phyloP scores from a whole-genome alignment of 2,113 vertebrate genomes.

The Ceuthmochares aereus region DNA sequence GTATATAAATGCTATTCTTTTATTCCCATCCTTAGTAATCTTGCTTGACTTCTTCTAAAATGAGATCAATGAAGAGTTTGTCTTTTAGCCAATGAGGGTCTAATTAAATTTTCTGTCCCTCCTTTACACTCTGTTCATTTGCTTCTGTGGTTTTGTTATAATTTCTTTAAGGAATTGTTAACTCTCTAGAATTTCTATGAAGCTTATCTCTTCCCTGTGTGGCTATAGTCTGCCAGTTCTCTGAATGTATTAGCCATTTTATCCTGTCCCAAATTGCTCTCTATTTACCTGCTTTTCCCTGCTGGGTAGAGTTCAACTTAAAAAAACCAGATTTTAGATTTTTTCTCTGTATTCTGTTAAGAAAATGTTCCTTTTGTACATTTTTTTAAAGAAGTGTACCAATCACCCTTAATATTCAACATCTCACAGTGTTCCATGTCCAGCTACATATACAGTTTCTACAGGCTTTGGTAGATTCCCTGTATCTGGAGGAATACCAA shows the following conservation, averaged over 20 bases:
- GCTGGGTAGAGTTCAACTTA: background rate
- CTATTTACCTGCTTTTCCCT: background rate
- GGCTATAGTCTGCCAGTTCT: background rate
- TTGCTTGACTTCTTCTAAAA: background rate
- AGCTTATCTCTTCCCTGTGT: background rate
- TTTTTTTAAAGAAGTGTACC: background rate
- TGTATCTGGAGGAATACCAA: background rate
- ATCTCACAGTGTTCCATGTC: background rate
- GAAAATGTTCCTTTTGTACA: background rate
- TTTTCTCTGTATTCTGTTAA: background rate
- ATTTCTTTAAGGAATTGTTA: background rate
- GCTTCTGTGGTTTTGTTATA: background rate
- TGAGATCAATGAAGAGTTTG: background rate
- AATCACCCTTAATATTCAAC: background rate
- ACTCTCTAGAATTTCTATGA: background rate
- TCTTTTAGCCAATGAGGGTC: background rate
- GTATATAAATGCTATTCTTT: background rate
- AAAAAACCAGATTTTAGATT: background rate
- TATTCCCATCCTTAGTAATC: background rate
- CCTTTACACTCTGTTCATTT: background rate
- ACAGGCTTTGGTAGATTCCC: constrained; percentile 10
- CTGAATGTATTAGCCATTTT: background rate
- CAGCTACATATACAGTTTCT: background rate
- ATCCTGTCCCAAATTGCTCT: background rate
- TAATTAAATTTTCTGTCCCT: background rate